Percentiles rank a stretch among this genome's conserved stretches.
phyloP scores from a whole-genome alignment of 1,140 invertebrate genomes.

The Bombus sylvicola region DNA sequence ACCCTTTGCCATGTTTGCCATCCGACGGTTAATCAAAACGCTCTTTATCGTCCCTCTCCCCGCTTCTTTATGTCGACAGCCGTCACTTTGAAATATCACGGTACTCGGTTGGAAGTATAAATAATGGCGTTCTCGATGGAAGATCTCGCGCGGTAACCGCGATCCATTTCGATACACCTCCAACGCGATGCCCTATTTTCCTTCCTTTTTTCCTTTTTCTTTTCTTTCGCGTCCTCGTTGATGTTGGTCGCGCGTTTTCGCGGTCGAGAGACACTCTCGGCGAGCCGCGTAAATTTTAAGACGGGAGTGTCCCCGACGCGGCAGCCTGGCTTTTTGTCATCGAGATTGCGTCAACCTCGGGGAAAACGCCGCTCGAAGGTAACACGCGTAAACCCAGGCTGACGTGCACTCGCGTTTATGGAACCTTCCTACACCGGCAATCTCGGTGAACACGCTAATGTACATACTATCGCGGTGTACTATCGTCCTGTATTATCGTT shows the following conservation, averaged over 20 bases:
- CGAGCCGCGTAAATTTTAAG: constrained; percentile 9
- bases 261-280: constrained; percentile 15
- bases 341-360: constrained; percentile 2
- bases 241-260: not conserved
- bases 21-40: constrained; percentile 15
- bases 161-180: constrained; percentile 8
- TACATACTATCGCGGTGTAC: not conserved
- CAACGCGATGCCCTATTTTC: not conserved
- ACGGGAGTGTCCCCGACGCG: not conserved
- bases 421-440: not conserved
- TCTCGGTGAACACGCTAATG: constrained; percentile 14
- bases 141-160: not conserved
- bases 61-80: not conserved
- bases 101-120: not conserved
- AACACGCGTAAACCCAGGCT: not conserved
- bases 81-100: constrained; percentile 16
- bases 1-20: not conserved
- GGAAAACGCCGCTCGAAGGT: not conserved
- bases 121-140: not conserved
- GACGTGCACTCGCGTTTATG: not conserved
- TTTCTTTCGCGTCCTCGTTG: not conserved
- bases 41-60: not conserved
- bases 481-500: not conserved
- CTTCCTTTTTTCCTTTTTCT: not conserved
- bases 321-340: not conserved